phyloP scores from a whole-genome alignment of 2,797 vertebrate species.

The Cirrhinus mrigala region DNA sequence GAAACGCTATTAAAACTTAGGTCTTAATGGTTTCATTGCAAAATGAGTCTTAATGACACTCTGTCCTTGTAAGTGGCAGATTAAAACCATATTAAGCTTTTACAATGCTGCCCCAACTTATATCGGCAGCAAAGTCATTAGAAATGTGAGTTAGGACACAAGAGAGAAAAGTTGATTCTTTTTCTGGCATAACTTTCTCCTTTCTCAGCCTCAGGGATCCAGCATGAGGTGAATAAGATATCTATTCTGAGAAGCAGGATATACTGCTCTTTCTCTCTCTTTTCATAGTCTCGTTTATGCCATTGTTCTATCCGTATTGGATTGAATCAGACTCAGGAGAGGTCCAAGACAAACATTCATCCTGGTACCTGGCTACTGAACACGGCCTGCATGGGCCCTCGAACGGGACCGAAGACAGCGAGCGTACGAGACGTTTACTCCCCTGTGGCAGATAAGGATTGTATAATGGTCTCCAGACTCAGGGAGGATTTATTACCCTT shows the following conservation, averaged over 20 bases:
- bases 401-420: slow-evolving; percentile 60
- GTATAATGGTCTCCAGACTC: slow-evolving; percentile 66
- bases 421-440: slow-evolving; percentile 63
- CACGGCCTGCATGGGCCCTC: slow-evolving; percentile 3
- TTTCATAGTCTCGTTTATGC: slow-evolving; percentile 33
- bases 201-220: neutral
- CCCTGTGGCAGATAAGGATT: slow-evolving; percentile 65
- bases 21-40: neutral
- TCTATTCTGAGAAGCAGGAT: slow-evolving; percentile 50
- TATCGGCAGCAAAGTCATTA: neutral
- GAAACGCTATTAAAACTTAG: neutral
- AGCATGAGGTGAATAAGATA: slow-evolving; percentile 39
- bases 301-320: slow-evolving; percentile 30
- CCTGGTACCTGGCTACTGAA: slow-evolving; percentile 38
- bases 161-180: slow-evolving; percentile 9
- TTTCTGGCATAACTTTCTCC: neutral
- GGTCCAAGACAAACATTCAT: slow-evolving; percentile 30
- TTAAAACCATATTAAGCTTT: neutral
- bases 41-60: neutral
- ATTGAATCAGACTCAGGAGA: slow-evolving; percentile 26
- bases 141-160: neutral
- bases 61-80: neutral
- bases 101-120: neutral
- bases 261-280: neutral
- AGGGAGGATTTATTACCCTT: slow-evolving; percentile 67